Conservation (phyloP, 2,113 vertebrate species). For the Eulemur macaco region DNA sequence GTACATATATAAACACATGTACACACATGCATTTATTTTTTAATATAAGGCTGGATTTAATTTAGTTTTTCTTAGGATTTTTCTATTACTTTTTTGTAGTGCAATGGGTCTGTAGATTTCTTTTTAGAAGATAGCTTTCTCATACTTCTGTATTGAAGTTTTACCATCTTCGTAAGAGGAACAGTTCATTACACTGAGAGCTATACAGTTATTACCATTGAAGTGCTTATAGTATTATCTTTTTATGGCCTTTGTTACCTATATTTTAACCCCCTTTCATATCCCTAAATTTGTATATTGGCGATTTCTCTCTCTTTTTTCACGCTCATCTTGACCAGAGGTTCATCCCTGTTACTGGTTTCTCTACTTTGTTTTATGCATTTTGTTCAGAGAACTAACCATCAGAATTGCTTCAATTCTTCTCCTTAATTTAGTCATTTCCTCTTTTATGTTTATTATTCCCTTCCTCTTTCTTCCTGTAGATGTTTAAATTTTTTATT, state of each 20-base stretch:
- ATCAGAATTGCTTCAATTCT: slow-evolving; percentile 28
- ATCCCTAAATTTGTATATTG: not conserved
- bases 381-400: slow-evolving; percentile 1
- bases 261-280: not conserved
- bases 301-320: not conserved
- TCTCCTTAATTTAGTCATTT: slow-evolving; percentile 51
- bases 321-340: not conserved
- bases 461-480: slow-evolving; percentile 1
- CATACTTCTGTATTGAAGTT: not conserved
- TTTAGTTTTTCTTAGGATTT: not conserved
- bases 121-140: not conserved
- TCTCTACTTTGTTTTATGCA: not conserved
- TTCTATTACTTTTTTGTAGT: slow-evolving; percentile 28
- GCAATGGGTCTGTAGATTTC: not conserved
- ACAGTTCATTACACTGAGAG: not conserved
- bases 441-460: slow-evolving; percentile 43
- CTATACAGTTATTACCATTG: not conserved
- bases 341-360: not conserved
- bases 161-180: not conserved
- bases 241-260: not conserved
- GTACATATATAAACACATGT: not conserved
- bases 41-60: not conserved
- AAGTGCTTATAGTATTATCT: not conserved
- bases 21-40: not conserved
- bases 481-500: slow-evolving; percentile 50